Conservation (phyloP, 2,113 vertebrate species). For the Myiozetetes cayanensis region DNA sequence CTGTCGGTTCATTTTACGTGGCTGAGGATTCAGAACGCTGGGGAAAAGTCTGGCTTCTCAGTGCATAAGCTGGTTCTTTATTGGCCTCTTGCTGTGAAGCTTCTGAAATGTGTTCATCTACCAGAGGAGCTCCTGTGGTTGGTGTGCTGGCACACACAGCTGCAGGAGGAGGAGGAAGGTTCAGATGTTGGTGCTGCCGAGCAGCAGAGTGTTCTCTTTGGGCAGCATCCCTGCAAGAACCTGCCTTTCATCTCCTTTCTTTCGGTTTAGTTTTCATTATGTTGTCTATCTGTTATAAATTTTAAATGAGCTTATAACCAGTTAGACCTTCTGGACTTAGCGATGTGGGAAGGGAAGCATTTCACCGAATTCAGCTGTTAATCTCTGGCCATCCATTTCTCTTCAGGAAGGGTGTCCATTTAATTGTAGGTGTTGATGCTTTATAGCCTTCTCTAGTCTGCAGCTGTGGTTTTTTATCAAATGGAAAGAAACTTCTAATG, state of each 20-base stretch:
- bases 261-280: not conserved
- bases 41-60: not conserved
- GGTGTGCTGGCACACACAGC: not conserved
- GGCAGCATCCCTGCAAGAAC: not conserved
- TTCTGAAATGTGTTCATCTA: not conserved
- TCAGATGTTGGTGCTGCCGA: accelerated
- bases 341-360: not conserved
- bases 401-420: not conserved
- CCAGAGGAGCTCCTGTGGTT: not conserved
- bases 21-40: not conserved
- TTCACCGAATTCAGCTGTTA: not conserved
- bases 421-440: not conserved
- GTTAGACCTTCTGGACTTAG: not conserved
- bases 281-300: not conserved
- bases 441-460: not conserved
- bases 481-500: not conserved
- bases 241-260: not conserved
- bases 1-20: not conserved
- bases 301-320: not conserved
- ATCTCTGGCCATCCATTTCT: not conserved
- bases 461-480: not conserved
- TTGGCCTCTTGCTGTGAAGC: slow-evolving; percentile 22
- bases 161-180: not conserved
- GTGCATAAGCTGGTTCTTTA: not conserved
- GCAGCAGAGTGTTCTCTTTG: not conserved